Percentiles rank a stretch among this genome's conserved stretches.
Conservation (phyloP, 2,113 vertebrate genomes). For the Nerophis ophidion region DNA sequence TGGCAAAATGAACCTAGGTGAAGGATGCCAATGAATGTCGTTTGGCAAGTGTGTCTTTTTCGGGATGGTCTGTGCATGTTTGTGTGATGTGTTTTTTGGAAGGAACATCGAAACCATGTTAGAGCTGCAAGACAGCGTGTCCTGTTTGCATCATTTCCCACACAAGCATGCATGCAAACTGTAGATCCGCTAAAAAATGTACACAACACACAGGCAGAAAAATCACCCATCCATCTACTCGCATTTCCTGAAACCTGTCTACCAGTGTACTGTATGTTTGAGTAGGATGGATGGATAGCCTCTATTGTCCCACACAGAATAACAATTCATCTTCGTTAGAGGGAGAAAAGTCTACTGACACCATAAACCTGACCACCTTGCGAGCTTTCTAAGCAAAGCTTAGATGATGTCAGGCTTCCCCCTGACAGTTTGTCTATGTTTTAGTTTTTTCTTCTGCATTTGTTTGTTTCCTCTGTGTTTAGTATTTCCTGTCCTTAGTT, state of each 20-base stretch:
- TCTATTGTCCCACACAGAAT: too few relatives aligned
- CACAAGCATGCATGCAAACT: constrained; percentile 35
- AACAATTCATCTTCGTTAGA: too few relatives aligned
- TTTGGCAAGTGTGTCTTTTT: constrained; percentile 51
- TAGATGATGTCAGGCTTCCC: too few relatives aligned
- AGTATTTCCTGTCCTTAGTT: too few relatives aligned
- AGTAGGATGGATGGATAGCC: constrained; percentile 1
- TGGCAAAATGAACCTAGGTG: constrained; percentile 48
- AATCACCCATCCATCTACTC: constrained; percentile 54
- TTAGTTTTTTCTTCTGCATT: too few relatives aligned
- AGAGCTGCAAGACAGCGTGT: constrained; percentile 56
- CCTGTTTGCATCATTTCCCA: constrained; percentile 61
- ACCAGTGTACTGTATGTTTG: constrained; percentile 54
- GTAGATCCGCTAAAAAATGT: constrained; percentile 29
- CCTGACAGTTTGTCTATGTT: too few relatives aligned
- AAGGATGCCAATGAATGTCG: constrained; percentile 57
- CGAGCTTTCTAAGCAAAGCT: too few relatives aligned
- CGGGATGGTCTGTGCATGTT: constrained; percentile 34
- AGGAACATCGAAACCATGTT: constrained; percentile 61
- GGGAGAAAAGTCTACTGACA: too few relatives aligned
- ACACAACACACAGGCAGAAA: constrained; percentile 34
- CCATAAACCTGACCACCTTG: too few relatives aligned
- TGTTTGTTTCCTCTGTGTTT: too few relatives aligned
- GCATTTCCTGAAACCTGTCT: constrained; percentile 41
- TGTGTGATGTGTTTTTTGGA: constrained; percentile 48